These are phyloP conservation scores for Ateles fusciceps DNA, from an alignment of 2,797 vertebrate species.

Conservation along the genomic window DNA sequence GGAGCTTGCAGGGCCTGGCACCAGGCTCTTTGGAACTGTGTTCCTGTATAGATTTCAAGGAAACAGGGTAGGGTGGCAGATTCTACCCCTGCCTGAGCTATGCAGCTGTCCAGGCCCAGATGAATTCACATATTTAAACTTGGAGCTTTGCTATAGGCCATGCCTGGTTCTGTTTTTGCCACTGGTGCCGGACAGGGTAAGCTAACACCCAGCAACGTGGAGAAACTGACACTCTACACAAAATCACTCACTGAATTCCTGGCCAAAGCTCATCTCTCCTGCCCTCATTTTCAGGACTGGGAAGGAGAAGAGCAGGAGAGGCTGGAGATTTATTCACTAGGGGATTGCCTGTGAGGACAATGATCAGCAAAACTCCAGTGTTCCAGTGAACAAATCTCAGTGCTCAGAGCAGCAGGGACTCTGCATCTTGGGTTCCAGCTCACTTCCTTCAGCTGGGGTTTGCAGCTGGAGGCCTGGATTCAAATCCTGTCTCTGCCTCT, in stretches of 20 bases:
- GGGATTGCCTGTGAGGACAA: background rate
- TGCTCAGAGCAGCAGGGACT: background rate
- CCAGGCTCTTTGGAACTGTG: conserved; percentile 74
- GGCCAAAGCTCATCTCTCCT: background rate
- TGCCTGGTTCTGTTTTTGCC: conserved; percentile 1
- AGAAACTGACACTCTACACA: conserved; percentile 43
- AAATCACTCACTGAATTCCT: background rate
- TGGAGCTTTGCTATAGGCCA: conserved; percentile 42
- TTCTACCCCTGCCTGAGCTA: conserved; percentile 75
- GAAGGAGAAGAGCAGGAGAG: background rate
- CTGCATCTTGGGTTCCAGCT: background rate
- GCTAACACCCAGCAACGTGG: conserved; percentile 32
- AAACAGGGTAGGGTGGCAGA: conserved; percentile 78
- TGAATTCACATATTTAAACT: conserved; percentile 65
- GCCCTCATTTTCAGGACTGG: background rate
- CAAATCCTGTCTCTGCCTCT: background rate
- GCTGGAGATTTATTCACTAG: background rate
- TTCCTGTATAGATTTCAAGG: conserved; percentile 82
- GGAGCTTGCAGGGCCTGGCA: conserved; percentile 71
- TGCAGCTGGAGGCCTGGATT: background rate
- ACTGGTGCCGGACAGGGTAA: conserved; percentile 40
- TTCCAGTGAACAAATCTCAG: fast-evolving
- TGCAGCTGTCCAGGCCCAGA: conserved; percentile 81
- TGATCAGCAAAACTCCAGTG: background rate
- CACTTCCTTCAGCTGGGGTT: background rate